Evolutionary conservation across 2,113 vertebrate species (phyloP).

Genomic region (Pycnonotus jocosus): DNA sequence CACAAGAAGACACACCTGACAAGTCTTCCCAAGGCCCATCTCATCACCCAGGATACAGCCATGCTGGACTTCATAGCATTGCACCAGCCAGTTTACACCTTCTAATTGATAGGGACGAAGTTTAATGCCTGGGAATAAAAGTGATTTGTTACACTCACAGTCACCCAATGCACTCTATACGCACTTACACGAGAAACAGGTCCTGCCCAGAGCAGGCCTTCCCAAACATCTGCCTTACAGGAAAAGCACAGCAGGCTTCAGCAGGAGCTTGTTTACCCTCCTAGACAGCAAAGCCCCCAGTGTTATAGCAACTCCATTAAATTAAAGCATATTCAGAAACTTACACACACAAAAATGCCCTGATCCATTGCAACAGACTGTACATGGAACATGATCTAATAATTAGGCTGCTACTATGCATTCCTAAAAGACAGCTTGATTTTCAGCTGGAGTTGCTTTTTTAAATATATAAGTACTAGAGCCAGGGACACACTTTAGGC

Average conservation of each 20-base stretch:
- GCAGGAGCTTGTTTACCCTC: not conserved
- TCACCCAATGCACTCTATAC: not conserved
- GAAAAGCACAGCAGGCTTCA: not conserved
- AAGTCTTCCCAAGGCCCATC: conserved; percentile 96
- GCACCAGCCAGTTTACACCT: conserved; percentile 84
- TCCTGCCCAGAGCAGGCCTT: not conserved
- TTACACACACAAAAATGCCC: not conserved
- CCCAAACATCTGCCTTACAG: not conserved
- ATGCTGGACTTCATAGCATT: conserved; percentile 72
- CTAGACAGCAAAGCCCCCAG: not conserved
- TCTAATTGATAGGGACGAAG: conserved; percentile 83
- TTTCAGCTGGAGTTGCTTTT: not conserved
- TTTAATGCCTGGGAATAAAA: conserved; percentile 73
- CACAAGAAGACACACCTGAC: conserved; percentile 77
- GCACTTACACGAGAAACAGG: not conserved
- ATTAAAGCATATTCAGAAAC: not conserved
- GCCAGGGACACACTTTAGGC: not conserved
- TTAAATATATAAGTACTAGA: not conserved
- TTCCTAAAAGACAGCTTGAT: not conserved
- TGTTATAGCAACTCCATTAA: not conserved
- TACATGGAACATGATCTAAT: not conserved
- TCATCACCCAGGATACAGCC: conserved; percentile 93
- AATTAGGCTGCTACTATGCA: not conserved
- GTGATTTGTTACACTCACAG: not conserved
- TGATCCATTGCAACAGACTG: not conserved